Percentiles rank a stretch among this genome's conserved stretches.
phyloP scores from a whole-genome alignment of 1,140 invertebrate species.

The Nomia melanderi region DNA sequence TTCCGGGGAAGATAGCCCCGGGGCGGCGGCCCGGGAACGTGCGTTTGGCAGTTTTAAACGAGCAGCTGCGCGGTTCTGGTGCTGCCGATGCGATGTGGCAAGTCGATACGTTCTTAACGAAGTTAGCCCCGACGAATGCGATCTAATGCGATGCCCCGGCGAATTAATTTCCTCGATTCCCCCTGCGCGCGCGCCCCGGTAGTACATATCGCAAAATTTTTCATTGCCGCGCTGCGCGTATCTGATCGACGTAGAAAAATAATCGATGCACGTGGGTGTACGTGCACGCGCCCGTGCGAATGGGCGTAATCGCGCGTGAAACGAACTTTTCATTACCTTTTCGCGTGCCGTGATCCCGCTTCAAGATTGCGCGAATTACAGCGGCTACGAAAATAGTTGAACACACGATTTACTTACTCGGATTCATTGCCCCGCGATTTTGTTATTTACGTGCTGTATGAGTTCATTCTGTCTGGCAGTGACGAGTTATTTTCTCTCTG shows the following conservation, averaged over 20 bases:
- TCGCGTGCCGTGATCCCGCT: conserved; percentile 3
- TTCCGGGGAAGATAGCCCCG: conserved; percentile 22
- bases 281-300: not conserved
- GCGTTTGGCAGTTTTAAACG: conserved; percentile 45
- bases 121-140: conserved; percentile 2
- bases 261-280: not conserved
- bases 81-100: too few relatives aligned
- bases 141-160: not conserved
- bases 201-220: conserved; percentile 6
- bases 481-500: not conserved
- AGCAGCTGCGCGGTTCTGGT: conserved; percentile 38
- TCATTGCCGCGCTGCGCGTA: not conserved
- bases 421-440: not conserved
- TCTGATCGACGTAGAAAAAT: not conserved
- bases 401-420: not conserved
- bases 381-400: conserved; percentile 1
- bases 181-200: not conserved
- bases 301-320: conserved; percentile 16
- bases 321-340: conserved; percentile 16
- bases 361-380: conserved; percentile 9
- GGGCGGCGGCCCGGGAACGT: conserved; percentile 15
- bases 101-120: conserved; percentile 37
- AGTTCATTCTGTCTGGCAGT: not conserved
- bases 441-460: not conserved
- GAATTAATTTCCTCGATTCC: conserved; percentile 26